Conservation (phyloP, 2,797 vertebrate genomes). For the Erethizon dorsatum region DNA sequence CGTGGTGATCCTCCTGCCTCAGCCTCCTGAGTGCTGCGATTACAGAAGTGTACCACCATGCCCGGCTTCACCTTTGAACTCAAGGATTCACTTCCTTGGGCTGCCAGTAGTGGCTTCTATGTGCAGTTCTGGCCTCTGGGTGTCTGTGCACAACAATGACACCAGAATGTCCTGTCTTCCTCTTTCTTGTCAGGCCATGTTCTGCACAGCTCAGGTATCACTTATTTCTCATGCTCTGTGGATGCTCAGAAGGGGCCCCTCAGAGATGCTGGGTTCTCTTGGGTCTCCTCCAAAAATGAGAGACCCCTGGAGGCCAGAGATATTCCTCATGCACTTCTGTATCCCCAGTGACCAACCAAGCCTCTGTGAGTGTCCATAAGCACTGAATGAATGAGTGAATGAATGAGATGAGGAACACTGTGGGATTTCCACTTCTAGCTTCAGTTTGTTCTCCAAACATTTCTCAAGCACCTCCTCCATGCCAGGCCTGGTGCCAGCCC, state of each 20-base stretch:
- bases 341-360: not conserved
- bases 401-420: slow-evolving; percentile 1
- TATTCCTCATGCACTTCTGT: not conserved
- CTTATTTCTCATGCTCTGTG: not conserved
- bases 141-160: not conserved
- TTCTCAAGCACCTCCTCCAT: slow-evolving; percentile 65
- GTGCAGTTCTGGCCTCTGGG: not conserved
- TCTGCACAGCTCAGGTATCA: not conserved
- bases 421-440: not conserved
- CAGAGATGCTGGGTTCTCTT: not conserved
- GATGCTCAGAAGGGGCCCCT: not conserved
- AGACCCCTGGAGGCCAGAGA: not conserved
- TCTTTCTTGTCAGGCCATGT: not conserved
- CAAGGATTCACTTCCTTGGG: not conserved
- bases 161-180: not conserved
- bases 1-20: not conserved
- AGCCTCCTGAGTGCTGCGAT: not conserved
- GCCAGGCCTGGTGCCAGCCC: slow-evolving; percentile 69
- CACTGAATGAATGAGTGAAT: not conserved
- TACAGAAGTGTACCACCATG: not conserved
- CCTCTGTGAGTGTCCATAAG: not conserved
- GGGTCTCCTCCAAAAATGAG: not conserved
- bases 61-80: not conserved
- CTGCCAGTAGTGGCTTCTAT: not conserved
- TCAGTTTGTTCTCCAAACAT: slow-evolving; percentile 61